Percentiles rank a stretch among this genome's conserved stretches.
These are phyloP conservation scores for Seira musarum DNA, from an alignment of 2,888 invertebrate genomes.

Conservation along the genomic window DNA sequence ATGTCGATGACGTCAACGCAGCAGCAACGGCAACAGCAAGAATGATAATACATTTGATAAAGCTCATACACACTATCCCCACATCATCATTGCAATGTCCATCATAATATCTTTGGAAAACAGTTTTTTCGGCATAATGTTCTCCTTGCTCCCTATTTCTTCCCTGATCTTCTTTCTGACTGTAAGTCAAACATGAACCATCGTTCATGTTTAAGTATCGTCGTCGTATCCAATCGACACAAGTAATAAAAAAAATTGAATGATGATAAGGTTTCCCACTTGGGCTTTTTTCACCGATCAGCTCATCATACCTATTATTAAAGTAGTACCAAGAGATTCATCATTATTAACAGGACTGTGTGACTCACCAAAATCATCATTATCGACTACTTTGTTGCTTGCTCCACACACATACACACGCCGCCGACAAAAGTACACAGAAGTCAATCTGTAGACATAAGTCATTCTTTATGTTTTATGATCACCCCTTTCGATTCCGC, in stretches of 20 bases:
- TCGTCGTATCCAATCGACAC: neutral
- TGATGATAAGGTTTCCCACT: slow-evolving; percentile 2
- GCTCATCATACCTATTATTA: slow-evolving; percentile 4
- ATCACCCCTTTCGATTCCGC: slow-evolving; percentile 4
- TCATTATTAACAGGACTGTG: slow-evolving; percentile 6
- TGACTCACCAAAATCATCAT: slow-evolving; percentile 15
- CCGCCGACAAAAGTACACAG: slow-evolving; percentile 7
- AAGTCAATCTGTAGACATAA: slow-evolving; percentile 9
- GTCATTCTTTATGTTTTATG: slow-evolving; percentile 11
- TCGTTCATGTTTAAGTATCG: neutral
- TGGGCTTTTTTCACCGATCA: neutral
- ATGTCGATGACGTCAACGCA: slow-evolving; percentile 25
- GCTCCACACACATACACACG: no score
- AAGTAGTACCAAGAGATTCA: slow-evolving; percentile 5
- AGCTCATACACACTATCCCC: slow-evolving; percentile 50
- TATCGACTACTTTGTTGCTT: slow-evolving; percentile 2
- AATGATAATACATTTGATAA: slow-evolving; percentile 40
- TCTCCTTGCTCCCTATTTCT: neutral
- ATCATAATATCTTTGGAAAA: neutral
- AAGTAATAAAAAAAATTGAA: no score
- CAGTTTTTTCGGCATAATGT: neutral
- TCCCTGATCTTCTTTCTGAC: neutral
- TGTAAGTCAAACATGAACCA: neutral
- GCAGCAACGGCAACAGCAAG: no score
- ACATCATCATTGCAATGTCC: slow-evolving; percentile 29